Evolutionary conservation across 2,113 vertebrate genomes (phyloP), one percentile per base, ranked within the genome.

Genomic region (Ammodytes marinus): DNA sequence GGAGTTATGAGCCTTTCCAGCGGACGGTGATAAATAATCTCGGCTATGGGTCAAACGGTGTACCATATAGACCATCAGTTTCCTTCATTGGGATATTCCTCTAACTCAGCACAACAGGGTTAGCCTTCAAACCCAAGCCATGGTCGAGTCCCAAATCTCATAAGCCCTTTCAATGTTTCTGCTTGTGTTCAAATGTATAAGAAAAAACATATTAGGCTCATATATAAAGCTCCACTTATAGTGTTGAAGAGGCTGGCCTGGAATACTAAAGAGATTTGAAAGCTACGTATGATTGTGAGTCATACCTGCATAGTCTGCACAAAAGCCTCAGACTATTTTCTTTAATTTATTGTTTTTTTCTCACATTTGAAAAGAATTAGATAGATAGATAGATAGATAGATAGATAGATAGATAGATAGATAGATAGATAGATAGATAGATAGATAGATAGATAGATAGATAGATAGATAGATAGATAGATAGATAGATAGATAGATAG

Each of bases 11-110:
- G 79, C 42, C 69, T 85, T 27, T 82, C 76, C 85, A 88, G 74
- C 64, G 74, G 88, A 86, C 85, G 86, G 85, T 82, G 78, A 85
- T 90, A 88, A 89, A 89, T 90, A 89, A 86, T 83, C 60, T 61
- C 68, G 39, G 80, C 78, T 50, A 68, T 49, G 63, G 81, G 86
- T 91, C 84, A 86, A 89, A 74, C 71, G 69, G 50, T 74, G 77
- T 54, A 59, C 63, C 27, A 27, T 72, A 67, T 55, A 80, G 77
- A 81, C 63, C 84, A 84, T 86, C 89, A 67, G 79, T 86, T 89
- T 89, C 73, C 69, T 83, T 80, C 71, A 57, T 83, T 65, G 19
- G 68, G 77, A 82, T 74, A 86, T 91, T 91, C 74, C 69, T 88
- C 88, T 9, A 87, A 73, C 81, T 88, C 81, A 92, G 90, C 88